These are phyloP conservation scores for Coilia nasus DNA, from an alignment of 2,797 vertebrate species.

Conservation along the genomic window DNA sequence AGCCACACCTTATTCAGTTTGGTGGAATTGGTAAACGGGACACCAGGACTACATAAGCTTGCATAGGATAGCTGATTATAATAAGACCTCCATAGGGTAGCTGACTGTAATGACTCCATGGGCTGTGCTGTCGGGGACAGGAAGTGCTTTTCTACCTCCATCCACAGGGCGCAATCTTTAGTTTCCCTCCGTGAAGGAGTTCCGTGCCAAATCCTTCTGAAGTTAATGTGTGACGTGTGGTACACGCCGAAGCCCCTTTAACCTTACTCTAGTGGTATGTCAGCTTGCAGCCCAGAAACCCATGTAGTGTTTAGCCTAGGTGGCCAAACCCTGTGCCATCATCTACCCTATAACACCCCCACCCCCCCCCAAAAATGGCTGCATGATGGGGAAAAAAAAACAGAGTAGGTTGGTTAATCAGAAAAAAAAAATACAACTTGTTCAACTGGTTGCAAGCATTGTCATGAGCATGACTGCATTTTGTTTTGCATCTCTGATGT, in stretches of 20 bases:
- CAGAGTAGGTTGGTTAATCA: not conserved
- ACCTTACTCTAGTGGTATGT: not conserved
- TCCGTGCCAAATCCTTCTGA: not conserved
- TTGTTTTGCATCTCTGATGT: not conserved
- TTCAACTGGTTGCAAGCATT: not conserved
- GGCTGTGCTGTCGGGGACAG: not conserved
- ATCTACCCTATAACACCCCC: not conserved
- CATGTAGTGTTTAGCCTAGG: not conserved
- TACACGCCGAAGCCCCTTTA: not conserved
- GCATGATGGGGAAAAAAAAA: not conserved
- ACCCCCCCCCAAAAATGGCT: not conserved
- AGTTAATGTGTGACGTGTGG: not conserved
- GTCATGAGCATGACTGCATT: slow-evolving; percentile 10
- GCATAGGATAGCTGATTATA: not conserved
- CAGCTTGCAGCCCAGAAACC: not conserved
- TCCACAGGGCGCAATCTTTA: not conserved
- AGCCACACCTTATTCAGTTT: not conserved
- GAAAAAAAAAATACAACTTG: not conserved
- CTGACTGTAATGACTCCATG: not conserved
- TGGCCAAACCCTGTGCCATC: not conserved
- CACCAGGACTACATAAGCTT: not conserved
- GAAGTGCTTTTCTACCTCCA: not conserved
- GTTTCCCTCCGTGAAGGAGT: not conserved
- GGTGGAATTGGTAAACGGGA: not conserved
- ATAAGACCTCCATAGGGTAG: not conserved